Evolutionary conservation across 2,888 invertebrate genomes (phyloP), one percentile per base, ranked within the genome.

Genomic region (Monochamus alternatus): DNA sequence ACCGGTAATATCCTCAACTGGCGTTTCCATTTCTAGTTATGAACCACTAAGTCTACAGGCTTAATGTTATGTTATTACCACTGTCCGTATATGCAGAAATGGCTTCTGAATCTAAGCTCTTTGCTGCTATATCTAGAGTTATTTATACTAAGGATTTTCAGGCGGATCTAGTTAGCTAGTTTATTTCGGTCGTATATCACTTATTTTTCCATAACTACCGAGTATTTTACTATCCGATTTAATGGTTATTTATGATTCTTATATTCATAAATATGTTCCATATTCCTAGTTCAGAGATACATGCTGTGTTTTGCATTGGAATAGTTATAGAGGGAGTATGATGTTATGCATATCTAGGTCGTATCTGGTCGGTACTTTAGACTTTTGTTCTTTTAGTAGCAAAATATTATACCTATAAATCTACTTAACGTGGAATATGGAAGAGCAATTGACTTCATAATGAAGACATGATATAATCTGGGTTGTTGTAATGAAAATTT

Each of bases 21-120:
- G 75, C 67, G 79, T 78, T 77, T 77, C 69, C 75, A 74, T 75
- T 72, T 73, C 78, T 75, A 76, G 78, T 78, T 79, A 81, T 80
- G 80, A 75, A 77, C 79, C 79, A 70, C 80, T 81, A 81, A 82
- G 82, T 81, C 78, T 74, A 70, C 73, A 12, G 73, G 80, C 78
- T 81, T 81, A 81, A 80, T 78, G 73, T 75, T 77, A 73, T 78
- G 78, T 80, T 82, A 81, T 79, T 78, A 73, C 5, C 55, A n/a
- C 76, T 75, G 74, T 76, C 64, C 76, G 77, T 77, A 80, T 81
- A 79, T 78, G 80, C 78, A 78, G 69, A 76, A 80, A 78, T 73
- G 69, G 75, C 62, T 71, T 52, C 59, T 65, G 70, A 55, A 38
- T 12, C 65, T 65, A 51, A 63, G 51, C 68, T 51, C 51, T 47